Evolutionary conservation across 1,140 invertebrate genomes (phyloP).

Genomic region (Sipha flava): DNA sequence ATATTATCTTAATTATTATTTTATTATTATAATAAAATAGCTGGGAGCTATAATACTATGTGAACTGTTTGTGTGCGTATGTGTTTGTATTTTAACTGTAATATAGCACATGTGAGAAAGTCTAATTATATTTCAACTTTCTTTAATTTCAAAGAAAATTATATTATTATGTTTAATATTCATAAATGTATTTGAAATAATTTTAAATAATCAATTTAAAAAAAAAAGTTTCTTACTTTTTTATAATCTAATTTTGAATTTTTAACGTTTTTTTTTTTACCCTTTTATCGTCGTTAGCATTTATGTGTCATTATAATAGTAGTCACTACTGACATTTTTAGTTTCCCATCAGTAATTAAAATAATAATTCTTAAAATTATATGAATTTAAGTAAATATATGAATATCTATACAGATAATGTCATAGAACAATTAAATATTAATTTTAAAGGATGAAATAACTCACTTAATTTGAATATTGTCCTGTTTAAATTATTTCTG

Average conservation of each 20-base stretch:
- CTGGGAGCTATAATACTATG: neutral
- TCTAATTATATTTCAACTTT: too few relatives aligned
- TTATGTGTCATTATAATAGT: neutral
- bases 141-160: too few relatives aligned
- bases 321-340: neutral
- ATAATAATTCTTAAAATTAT: neutral
- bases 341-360: neutral
- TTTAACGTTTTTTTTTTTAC: neutral
- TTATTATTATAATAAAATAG: neutral
- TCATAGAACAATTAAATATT: slow-evolving; percentile 5
- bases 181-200: too few relatives aligned
- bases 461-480: neutral
- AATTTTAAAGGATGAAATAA: neutral
- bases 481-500: neutral
- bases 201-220: too few relatives aligned
- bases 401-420: too few relatives aligned
- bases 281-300: neutral
- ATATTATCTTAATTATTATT: neutral
- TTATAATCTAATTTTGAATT: neutral
- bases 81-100: neutral
- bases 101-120: neutral
- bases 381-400: too few relatives aligned
- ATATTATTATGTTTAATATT: too few relatives aligned
- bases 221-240: too few relatives aligned
- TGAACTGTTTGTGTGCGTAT: neutral